A percentile compares a stretch with the other conserved stretches of the same genome.
Conservation (phyloP, 2,888 invertebrate genomes). For the Tenthredo scrophulariae region DNA sequence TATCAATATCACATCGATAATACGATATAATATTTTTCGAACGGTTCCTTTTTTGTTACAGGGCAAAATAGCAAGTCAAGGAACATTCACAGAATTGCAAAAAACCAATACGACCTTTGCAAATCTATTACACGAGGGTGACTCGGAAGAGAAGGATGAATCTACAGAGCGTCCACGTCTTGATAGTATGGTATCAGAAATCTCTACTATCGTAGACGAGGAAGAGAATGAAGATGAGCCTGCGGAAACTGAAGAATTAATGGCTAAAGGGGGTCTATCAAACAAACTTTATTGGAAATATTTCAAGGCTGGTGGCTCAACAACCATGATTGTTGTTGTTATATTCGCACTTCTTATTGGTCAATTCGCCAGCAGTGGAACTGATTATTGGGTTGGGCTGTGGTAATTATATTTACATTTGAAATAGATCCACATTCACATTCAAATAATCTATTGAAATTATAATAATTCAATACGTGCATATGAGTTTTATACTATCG, state of each 20-base stretch:
- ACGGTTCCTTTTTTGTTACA: conserved; percentile 66
- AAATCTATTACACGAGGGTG: conserved; percentile 78
- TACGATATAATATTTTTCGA: neutral
- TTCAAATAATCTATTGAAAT: neutral
- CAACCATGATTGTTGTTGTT: conserved; percentile 80
- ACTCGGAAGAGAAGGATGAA: conserved; percentile 67
- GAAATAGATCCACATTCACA: neutral
- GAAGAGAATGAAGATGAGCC: conserved; percentile 79
- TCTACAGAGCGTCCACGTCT: conserved; percentile 10
- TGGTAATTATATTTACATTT: conserved; percentile 81
- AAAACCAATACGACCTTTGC: conserved; percentile 79
- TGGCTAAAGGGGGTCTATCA: conserved; percentile 84
- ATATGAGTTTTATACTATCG: neutral
- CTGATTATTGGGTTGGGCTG: conserved; percentile 88
- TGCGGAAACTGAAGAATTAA: conserved; percentile 83
- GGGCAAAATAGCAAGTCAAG: conserved; percentile 83
- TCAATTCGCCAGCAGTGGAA: conserved; percentile 85
- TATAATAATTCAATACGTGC: neutral
- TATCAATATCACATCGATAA: neutral
- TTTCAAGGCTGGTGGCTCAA: conserved; percentile 85
- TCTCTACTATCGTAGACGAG: conserved; percentile 57
- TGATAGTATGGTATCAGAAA: conserved; percentile 52
- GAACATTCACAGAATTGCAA: conserved; percentile 81
- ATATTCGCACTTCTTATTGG: conserved; percentile 82
- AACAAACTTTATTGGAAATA: conserved; percentile 84